phyloP scores from a whole-genome alignment of 2,888 invertebrate species.

The Lasioglossum lativentre region DNA sequence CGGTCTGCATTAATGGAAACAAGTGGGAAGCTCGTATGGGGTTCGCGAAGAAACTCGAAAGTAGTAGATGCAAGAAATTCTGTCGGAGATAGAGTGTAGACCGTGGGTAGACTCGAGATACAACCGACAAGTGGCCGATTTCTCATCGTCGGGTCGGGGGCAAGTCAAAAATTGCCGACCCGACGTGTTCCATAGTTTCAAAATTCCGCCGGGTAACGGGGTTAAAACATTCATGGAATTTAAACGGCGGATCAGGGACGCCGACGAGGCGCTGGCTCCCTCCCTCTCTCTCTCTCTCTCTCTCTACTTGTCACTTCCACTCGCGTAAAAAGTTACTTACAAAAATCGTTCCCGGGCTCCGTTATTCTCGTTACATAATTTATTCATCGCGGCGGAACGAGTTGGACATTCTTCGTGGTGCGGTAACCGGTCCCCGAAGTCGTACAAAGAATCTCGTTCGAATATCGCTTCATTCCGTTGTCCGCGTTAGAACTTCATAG shows the following conservation, averaged over 20 bases:
- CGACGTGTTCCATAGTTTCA: background rate
- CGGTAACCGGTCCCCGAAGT: background rate
- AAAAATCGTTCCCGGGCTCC: background rate
- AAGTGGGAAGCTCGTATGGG: background rate
- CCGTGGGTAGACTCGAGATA: background rate
- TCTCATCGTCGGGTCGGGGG: background rate
- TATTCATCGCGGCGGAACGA: slow-evolving; percentile 1
- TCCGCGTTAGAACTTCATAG: background rate
- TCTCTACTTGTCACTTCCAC: background rate
- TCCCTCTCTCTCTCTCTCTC: background rate
- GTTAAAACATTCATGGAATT: background rate
- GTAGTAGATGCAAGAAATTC: background rate
- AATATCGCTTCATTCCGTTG: background rate
- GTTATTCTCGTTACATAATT: background rate
- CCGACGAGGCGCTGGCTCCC: background rate
- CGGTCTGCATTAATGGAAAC: background rate
- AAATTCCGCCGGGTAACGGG: background rate
- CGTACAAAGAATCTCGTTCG: background rate
- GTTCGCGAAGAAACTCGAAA: background rate
- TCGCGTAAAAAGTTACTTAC: background rate
- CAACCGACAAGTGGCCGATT: background rate
- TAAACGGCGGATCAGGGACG: background rate
- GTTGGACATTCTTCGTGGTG: background rate
- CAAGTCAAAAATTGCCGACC: background rate
- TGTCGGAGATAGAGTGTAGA: background rate